Evolutionary conservation across 1,140 invertebrate genomes (phyloP).

Genomic region (Vanessa tameamea): DNA sequence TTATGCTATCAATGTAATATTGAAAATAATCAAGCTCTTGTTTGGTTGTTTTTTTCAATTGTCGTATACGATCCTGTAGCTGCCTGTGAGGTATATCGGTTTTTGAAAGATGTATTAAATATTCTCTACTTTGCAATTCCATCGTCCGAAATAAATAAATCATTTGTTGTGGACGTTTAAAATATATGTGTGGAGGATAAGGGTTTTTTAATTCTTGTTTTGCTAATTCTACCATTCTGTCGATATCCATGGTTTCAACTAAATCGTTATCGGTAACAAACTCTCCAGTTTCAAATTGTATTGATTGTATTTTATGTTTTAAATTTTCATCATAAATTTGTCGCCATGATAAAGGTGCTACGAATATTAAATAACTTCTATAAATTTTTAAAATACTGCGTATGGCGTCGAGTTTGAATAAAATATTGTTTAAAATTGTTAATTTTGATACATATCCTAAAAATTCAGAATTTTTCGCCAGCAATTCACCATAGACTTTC

Average conservation of each 20-base stretch:
- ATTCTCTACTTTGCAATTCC: conserved; percentile 84
- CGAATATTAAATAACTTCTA: conserved; percentile 83
- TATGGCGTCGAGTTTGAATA: conserved; percentile 84
- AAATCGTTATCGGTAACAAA: conserved; percentile 69
- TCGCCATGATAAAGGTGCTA: conserved; percentile 83
- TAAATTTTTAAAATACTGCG: conserved; percentile 84
- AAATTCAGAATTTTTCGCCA: conserved; percentile 79
- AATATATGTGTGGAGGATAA: conserved; percentile 79
- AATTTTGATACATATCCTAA: conserved; percentile 74
- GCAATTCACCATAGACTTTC: conserved; percentile 72
- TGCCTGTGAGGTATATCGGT: conserved; percentile 81
- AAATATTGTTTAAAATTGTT: conserved; percentile 80
- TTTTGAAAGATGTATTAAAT: conserved; percentile 83
- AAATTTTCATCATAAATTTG: conserved; percentile 73
- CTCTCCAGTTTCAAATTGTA: conserved; percentile 61
- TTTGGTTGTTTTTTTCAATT: conserved; percentile 61
- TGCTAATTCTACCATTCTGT: conserved; percentile 68
- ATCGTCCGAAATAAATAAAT: conserved; percentile 82
- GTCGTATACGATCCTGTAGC: conserved; percentile 77
- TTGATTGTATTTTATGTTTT: conserved; percentile 52
- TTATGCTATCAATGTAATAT: conserved; percentile 69
- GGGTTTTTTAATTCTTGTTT: conserved; percentile 71
- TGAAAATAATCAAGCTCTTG: conserved; percentile 72
- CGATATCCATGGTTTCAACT: conserved; percentile 67
- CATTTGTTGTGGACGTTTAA: conserved; percentile 81